Conservation (phyloP, 2,113 vertebrate genomes). For the Oryzias curvinotus region DNA sequence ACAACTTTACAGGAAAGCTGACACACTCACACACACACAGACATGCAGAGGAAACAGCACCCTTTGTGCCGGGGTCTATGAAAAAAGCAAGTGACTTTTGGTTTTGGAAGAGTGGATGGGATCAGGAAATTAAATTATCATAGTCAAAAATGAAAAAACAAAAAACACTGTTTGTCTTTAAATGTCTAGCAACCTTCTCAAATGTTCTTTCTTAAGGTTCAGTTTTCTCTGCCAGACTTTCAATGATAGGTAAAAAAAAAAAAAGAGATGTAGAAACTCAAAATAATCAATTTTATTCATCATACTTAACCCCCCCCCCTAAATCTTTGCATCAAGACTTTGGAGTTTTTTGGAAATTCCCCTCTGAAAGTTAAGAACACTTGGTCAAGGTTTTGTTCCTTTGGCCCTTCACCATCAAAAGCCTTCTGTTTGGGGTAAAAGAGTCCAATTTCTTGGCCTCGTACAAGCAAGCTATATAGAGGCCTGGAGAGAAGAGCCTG, state of each 20-base stretch:
- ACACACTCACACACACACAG: slow-evolving; percentile 18
- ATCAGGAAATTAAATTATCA: slow-evolving; percentile 6
- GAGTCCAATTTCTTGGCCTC: slow-evolving; percentile 61
- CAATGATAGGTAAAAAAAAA: not conserved
- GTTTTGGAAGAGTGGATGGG: slow-evolving; percentile 8
- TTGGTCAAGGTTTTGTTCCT: slow-evolving; percentile 43
- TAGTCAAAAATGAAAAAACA: slow-evolving; percentile 1
- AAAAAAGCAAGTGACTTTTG: slow-evolving; percentile 8
- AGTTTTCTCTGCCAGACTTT: slow-evolving; percentile 12
- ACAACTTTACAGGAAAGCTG: slow-evolving; percentile 55
- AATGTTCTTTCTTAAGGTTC: too few relatives aligned
- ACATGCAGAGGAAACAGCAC: slow-evolving; percentile 37
- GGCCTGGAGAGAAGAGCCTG: slow-evolving; percentile 29
- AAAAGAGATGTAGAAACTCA: not conserved
- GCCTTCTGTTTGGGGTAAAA: slow-evolving; percentile 55
- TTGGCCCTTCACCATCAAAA: slow-evolving; percentile 61
- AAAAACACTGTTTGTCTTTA: not conserved
- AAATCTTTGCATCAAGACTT: slow-evolving; percentile 27
- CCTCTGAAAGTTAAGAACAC: slow-evolving; percentile 61
- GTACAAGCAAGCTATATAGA: slow-evolving; percentile 34
- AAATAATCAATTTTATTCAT: slow-evolving; percentile 37
- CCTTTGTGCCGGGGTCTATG: slow-evolving; percentile 28
- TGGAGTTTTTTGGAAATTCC: slow-evolving; percentile 61
- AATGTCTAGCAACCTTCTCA: slow-evolving; percentile 16
- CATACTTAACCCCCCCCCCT: slow-evolving; percentile 31